Evolutionary conservation across 2,888 invertebrate species (phyloP).

Genomic region (Ichneumoninae sp.): DNA sequence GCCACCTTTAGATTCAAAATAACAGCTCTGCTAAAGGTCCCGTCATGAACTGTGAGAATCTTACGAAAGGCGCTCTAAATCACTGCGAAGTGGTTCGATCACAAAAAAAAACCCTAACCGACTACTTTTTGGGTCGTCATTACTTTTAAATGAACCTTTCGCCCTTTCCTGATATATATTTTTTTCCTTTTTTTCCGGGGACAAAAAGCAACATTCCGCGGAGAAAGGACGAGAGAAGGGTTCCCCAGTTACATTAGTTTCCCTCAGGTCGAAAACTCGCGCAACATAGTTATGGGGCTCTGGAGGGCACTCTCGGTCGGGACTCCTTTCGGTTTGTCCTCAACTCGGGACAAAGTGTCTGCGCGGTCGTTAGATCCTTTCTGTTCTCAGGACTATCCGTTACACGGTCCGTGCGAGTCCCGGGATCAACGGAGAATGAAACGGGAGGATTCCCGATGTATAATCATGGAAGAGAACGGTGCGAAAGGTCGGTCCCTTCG

Average conservation of each 20-base stretch:
- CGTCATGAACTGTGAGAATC: slow-evolving; percentile 5
- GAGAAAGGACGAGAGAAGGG: slow-evolving; percentile 35
- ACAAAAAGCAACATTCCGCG: slow-evolving; percentile 37
- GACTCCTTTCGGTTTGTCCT: slow-evolving; percentile 32
- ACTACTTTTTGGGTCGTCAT: slow-evolving; percentile 47
- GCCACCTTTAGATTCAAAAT: background rate
- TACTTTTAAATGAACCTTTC: slow-evolving; percentile 45
- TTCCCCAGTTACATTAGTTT: slow-evolving; percentile 26
- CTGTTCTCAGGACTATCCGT: slow-evolving; percentile 69
- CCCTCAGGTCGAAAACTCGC: slow-evolving; percentile 10
- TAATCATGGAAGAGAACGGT: slow-evolving; percentile 49
- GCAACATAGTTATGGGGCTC: slow-evolving; percentile 27
- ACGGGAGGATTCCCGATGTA: slow-evolving; percentile 44
- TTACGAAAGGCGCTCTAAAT: slow-evolving; percentile 7
- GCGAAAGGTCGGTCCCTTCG: slow-evolving; percentile 27
- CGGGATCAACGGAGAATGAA: slow-evolving; percentile 24
- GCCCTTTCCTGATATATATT: background rate
- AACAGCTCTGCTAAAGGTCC: background rate
- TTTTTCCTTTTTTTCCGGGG: slow-evolving; percentile 11
- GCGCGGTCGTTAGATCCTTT: slow-evolving; percentile 52
- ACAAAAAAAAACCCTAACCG: slow-evolving; percentile 6
- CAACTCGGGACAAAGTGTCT: slow-evolving; percentile 36
- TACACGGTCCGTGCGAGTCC: slow-evolving; percentile 44
- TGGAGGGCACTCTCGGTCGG: slow-evolving; percentile 3
- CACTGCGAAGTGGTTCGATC: slow-evolving; percentile 28